A percentile compares a stretch with the other conserved stretches of the same genome.
phyloP scores from a whole-genome alignment of 1,140 invertebrate species.

The Halyomorpha halys region DNA sequence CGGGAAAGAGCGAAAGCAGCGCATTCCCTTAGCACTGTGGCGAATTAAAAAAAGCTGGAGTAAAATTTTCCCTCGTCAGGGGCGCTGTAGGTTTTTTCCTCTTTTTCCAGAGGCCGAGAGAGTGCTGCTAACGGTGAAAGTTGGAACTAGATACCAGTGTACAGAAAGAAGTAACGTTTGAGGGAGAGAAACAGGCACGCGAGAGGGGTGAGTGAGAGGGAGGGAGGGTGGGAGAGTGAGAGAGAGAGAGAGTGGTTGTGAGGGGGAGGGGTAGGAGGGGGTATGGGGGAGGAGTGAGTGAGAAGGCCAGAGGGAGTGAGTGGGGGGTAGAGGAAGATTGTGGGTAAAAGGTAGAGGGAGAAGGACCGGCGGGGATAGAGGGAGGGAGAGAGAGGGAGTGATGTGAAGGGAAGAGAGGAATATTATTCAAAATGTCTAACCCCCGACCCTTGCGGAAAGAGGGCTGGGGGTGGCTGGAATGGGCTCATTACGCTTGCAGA shows the following conservation, averaged over 20 bases:
- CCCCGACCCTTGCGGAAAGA: conserved; percentile 16
- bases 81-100: conserved; percentile 15
- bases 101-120: conserved; percentile 12
- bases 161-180: not conserved
- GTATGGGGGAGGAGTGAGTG: not conserved
- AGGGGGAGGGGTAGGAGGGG: not conserved
- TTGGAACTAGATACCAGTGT: not conserved
- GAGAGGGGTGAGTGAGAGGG: not conserved
- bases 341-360: conserved; percentile 13
- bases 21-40: not conserved
- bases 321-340: conserved; percentile 8
- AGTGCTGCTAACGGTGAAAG: conserved; percentile 3
- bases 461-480: conserved; percentile 14
- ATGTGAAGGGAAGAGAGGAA: conserved; percentile 7
- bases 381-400: conserved; percentile 2
- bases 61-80: conserved; percentile 14
- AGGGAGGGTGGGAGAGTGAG: not conserved
- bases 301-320: not conserved
- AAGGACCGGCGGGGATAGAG: not conserved
- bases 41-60: conserved; percentile 11
- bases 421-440: conserved; percentile 19
- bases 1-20: not conserved
- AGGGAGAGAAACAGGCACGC: not conserved
- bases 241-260: not conserved
- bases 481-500: conserved; percentile 18